Evolutionary conservation across 2,113 vertebrate genomes (phyloP), one percentile per base, ranked within the genome.

Genomic region (Cyprinodon tularosa): DNA sequence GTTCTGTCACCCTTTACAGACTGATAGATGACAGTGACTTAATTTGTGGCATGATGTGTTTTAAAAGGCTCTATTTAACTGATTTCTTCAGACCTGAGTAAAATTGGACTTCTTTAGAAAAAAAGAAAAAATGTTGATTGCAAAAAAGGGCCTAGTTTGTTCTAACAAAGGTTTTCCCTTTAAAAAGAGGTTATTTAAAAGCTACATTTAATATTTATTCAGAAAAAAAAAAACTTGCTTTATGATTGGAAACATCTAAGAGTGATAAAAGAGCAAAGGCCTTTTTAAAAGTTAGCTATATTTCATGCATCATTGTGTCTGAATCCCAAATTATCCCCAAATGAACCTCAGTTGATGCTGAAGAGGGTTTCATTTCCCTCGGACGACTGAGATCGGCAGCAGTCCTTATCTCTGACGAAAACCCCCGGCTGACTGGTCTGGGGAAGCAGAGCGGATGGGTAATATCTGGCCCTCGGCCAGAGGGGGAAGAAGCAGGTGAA

Each of bases 381-480:
- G 75, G 62, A 83, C 68, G 77, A 68, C 68, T 45, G 50, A 63
- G 60, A 87, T 88, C 84, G 76, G 80, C 78, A 71, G 62, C 69
- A 70, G 29, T 53, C 68, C 65, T 84, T 84, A 89, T 90, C 84
- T 82, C 70, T 64, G 44, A 61, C 64, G 64, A 69, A 2, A 11
- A 57, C 80, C 50, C 78, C 72, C 67, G 69, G 72, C 73, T 76
- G 17, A 53, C 3, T 81, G 88, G 88, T 83, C 83, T n/a, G 37
- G 64, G 78, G 81, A 62, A 85, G 62, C 80, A 39, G 77, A 84
- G 82, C 38, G 7, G 36, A 11, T 11, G 76, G 63, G 82, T 87
- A 91, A 89, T 92, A 90, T 85, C 80, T 78, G 76, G 76, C 65
- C 66, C 69, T 78, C 87, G 86, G 82, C 87, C 74, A 20, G 1